Evolutionary conservation across 2,888 invertebrate species (phyloP).

Genomic region (Thyatira batis): DNA sequence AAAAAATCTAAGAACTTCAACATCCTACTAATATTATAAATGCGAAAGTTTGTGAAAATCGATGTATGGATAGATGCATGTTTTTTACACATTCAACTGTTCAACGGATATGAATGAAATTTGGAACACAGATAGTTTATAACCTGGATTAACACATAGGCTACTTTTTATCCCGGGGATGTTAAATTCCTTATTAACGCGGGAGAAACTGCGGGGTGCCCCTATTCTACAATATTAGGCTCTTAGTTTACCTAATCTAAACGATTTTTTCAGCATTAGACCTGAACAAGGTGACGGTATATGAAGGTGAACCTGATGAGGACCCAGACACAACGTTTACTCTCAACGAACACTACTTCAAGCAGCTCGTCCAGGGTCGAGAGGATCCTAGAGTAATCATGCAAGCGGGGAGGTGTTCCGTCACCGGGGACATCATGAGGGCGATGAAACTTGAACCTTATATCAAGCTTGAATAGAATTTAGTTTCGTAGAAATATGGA

Average conservation of each 20-base stretch:
- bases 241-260: neutral
- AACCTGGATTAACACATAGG: too few relatives aligned
- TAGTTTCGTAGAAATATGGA: neutral
- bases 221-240: too few relatives aligned
- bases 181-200: too few relatives aligned
- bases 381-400: conserved; percentile 69
- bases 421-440: conserved; percentile 78
- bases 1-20: too few relatives aligned
- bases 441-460: conserved; percentile 79
- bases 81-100: too few relatives aligned
- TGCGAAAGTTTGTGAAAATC: too few relatives aligned
- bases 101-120: too few relatives aligned
- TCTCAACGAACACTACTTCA: conserved; percentile 70
- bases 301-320: conserved; percentile 70
- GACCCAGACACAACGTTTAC: conserved; percentile 77
- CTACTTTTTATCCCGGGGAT: too few relatives aligned
- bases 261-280: conserved; percentile 64
- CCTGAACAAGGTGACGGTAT: conserved; percentile 66
- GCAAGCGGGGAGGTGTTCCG: conserved; percentile 76
- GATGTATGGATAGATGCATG: too few relatives aligned
- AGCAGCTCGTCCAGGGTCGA: conserved; percentile 65
- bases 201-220: too few relatives aligned
- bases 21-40: too few relatives aligned
- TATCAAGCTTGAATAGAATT: conserved; percentile 55
- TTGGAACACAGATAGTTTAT: too few relatives aligned